A percentile compares a stretch with the other conserved stretches of the same genome.
phyloP scores from a whole-genome alignment of 2,888 invertebrate species.

The Nebria brevicollis region DNA sequence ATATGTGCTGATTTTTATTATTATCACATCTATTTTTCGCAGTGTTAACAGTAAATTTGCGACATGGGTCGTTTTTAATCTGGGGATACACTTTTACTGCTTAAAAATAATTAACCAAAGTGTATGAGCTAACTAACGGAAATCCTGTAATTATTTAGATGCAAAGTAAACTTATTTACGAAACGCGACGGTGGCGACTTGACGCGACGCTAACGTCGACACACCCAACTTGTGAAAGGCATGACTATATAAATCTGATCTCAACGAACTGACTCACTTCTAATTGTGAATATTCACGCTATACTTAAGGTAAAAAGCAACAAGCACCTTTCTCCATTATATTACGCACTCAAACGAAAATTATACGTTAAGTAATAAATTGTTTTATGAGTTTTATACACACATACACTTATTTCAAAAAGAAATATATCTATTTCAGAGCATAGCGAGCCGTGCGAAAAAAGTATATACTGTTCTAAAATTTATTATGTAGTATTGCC shows the following conservation, averaged over 20 bases:
- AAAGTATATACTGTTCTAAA: no score
- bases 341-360: not conserved
- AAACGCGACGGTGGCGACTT: not conserved
- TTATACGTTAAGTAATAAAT: not conserved
- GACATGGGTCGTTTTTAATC: not conserved
- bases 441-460: no score
- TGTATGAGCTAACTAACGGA: slow-evolving; percentile 3
- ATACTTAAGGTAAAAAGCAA: slow-evolving; percentile 4
- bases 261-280: slow-evolving; percentile 14
- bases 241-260: not conserved
- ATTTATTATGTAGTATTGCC: no score
- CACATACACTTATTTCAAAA: no score
- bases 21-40: no score
- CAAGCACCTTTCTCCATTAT: slow-evolving; percentile 33
- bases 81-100: not conserved
- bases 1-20: no score
- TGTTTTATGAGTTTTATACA: no score
- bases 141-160: slow-evolving; percentile 17
- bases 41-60: not conserved
- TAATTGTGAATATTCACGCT: slow-evolving; percentile 28
- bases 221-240: not conserved
- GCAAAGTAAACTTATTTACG: not conserved
- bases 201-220: not conserved
- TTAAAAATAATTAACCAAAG: not conserved
- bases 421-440: no score